Percentiles rank a stretch among this genome's conserved stretches.
These are phyloP conservation scores for Zygothrica quintamaculata DNA, from an alignment of 2,888 invertebrate genomes.

Conservation along the genomic window DNA sequence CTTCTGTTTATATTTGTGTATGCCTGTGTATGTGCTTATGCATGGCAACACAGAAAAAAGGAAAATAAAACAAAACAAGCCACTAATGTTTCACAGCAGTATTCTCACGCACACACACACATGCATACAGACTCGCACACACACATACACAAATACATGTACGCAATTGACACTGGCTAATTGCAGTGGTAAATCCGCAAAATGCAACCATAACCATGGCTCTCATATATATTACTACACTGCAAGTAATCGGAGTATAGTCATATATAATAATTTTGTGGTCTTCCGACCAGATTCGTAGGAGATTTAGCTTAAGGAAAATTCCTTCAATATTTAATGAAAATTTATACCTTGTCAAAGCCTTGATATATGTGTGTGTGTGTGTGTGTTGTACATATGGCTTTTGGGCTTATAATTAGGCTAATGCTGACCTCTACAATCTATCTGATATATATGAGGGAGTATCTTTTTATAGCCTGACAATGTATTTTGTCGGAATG, in stretches of 20 bases:
- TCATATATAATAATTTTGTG: background rate
- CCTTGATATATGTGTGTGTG: no score
- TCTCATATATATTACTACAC: slow-evolving; percentile 36
- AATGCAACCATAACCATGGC: slow-evolving; percentile 54
- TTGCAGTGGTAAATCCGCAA: slow-evolving; percentile 68
- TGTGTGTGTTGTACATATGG: no score
- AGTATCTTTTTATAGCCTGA: slow-evolving; percentile 8
- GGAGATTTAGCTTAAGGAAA: no score
- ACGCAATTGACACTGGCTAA: slow-evolving; percentile 74
- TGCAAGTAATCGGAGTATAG: slow-evolving; percentile 6
- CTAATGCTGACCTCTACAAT: slow-evolving; percentile 10
- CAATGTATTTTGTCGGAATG: slow-evolving; percentile 11
- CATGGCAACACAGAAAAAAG: slow-evolving; percentile 25
- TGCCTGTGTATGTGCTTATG: background rate
- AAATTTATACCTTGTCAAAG: no score
- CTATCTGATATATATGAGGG: slow-evolving; percentile 17
- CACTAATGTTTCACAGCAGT: slow-evolving; percentile 61
- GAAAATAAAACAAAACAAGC: slow-evolving; percentile 51
- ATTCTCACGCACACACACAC: slow-evolving; percentile 31
- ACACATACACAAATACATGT: no score
- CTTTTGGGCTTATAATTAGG: background rate
- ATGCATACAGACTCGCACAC: slow-evolving; percentile 31
- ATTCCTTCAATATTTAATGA: no score
- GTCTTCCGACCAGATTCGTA: no score
- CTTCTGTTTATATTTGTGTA: no score